Conservation (phyloP, 2,797 vertebrate genomes). For the Xyrichtys novacula region DNA sequence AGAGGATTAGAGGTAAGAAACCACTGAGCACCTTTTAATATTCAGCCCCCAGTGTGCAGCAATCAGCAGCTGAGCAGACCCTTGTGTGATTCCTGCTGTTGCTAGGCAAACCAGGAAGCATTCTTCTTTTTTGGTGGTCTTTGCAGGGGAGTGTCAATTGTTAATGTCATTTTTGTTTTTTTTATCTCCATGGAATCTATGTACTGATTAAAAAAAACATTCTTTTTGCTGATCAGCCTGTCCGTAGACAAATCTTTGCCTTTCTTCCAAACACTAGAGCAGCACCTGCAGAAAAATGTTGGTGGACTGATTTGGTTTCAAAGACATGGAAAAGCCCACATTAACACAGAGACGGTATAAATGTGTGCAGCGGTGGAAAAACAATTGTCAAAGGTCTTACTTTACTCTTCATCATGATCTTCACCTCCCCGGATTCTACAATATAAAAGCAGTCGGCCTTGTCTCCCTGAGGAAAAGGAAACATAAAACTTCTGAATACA, state of each 20-base stretch:
- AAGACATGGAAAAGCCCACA: no score
- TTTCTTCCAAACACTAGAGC: no score
- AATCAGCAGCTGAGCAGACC: conserved; percentile 35
- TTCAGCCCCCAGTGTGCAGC: conserved; percentile 1
- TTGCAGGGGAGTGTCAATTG: conserved; percentile 46
- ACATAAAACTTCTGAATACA: conserved; percentile 10
- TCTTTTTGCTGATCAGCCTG: no score
- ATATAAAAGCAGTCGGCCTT: conserved; percentile 97
- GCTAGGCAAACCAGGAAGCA: conserved; percentile 57
- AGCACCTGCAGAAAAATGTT: no score
- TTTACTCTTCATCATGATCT: conserved; percentile 99
- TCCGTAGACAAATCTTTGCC: no score
- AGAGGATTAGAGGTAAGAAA: conserved; percentile 56
- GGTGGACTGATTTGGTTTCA: no score
- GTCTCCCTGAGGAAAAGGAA: conserved; percentile 87
- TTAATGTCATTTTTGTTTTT: conserved; percentile 5
- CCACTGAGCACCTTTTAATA: conserved; percentile 9
- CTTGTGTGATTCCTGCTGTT: conserved; percentile 47
- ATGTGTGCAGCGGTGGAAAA: background rate
- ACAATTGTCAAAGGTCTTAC: conserved; percentile 82
- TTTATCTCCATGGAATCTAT: no score
- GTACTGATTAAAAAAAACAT: no score
- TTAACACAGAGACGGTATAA: no score
- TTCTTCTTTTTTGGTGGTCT: conserved; percentile 28
- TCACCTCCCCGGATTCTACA: conserved; percentile 95